These are phyloP conservation scores for Itoplectis maculator DNA, from an alignment of 2,888 invertebrate genomes.

Conservation along the genomic window DNA sequence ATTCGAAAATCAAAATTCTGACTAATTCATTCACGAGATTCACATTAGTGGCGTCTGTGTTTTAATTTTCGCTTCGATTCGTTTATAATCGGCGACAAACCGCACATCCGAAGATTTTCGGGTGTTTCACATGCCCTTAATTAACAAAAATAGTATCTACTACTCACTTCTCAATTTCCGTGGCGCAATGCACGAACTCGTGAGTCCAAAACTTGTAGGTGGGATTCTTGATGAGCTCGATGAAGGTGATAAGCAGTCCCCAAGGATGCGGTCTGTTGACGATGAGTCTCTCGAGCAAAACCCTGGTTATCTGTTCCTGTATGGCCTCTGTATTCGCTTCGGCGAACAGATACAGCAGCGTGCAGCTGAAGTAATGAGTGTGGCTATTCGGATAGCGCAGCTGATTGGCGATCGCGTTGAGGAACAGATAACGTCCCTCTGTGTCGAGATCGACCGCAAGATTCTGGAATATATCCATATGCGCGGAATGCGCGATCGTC, in stretches of 20 bases:
- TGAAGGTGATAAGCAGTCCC: slow-evolving; percentile 99
- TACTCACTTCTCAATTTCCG: slow-evolving; percentile 98
- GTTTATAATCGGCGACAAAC: too few relatives aligned
- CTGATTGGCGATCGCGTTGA: slow-evolving; percentile 99
- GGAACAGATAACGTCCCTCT: slow-evolving; percentile 98
- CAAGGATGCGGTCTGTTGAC: slow-evolving; percentile 99
- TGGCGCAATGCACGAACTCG: slow-evolving; percentile 99
- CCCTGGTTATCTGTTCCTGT: slow-evolving; percentile 99
- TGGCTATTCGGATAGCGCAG: slow-evolving; percentile 99
- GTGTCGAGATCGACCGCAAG: slow-evolving; percentile 98
- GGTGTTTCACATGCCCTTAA: too few relatives aligned
- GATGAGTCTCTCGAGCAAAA: slow-evolving; percentile 97
- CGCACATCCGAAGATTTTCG: too few relatives aligned
- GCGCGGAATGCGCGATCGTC: slow-evolving; percentile 99
- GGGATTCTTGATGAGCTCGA: slow-evolving; percentile 99
- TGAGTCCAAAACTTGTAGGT: slow-evolving; percentile 99
- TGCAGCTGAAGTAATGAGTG: slow-evolving; percentile 99
- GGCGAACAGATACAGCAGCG: slow-evolving; percentile 97
- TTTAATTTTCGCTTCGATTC: too few relatives aligned
- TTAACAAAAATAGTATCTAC: slow-evolving; percentile 15
- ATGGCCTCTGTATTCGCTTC: slow-evolving; percentile 99
- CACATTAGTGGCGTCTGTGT: too few relatives aligned
- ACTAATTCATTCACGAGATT: too few relatives aligned
- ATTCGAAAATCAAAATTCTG: too few relatives aligned
- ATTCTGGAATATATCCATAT: slow-evolving; percentile 99